These are phyloP conservation scores for Chrysoperla carnea DNA, from an alignment of 1,140 invertebrate species.

Conservation along the genomic window DNA sequence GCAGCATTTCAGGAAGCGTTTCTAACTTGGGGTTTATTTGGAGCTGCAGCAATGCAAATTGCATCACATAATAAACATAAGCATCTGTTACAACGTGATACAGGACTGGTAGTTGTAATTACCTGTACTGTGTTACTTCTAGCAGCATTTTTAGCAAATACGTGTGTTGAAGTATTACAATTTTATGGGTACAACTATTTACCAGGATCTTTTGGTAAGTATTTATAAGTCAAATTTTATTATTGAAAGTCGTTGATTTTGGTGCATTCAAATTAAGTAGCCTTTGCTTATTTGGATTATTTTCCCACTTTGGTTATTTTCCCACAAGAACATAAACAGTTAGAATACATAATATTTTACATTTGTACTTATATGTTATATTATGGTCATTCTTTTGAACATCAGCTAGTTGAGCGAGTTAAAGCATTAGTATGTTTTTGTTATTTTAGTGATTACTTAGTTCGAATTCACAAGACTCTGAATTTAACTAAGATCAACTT, in stretches of 20 bases:
- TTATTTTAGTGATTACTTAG: too few species aligned
- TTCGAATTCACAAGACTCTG: too few species aligned
- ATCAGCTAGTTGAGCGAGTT: too few species aligned
- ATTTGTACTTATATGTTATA: slow-evolving; percentile 1
- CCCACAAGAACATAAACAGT: too few species aligned
- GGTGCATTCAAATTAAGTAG: slow-evolving; percentile 2
- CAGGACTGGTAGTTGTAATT: slow-evolving; percentile 56
- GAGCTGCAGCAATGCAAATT: slow-evolving; percentile 66
- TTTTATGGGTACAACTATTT: slow-evolving; percentile 52
- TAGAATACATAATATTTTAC: too few species aligned
- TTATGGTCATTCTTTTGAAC: too few species aligned
- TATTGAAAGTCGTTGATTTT: not conserved
- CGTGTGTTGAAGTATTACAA: slow-evolving; percentile 56
- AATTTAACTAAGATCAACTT: too few species aligned
- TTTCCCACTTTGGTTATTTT: slow-evolving; percentile 2
- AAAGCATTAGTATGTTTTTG: too few species aligned
- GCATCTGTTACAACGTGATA: slow-evolving; percentile 55
- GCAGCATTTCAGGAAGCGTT: slow-evolving; percentile 76
- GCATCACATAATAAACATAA: slow-evolving; percentile 56
- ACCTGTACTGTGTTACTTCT: slow-evolving; percentile 58
- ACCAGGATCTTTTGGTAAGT: slow-evolving; percentile 71
- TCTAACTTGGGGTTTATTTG: slow-evolving; percentile 76
- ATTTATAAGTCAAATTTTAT: slow-evolving; percentile 6
- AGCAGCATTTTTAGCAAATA: slow-evolving; percentile 60
- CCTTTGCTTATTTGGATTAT: slow-evolving; percentile 2